Base-by-base conservation (phyloP, 53 echinoderm and acorn worm species). In the Crossaster papposus region DNA sequence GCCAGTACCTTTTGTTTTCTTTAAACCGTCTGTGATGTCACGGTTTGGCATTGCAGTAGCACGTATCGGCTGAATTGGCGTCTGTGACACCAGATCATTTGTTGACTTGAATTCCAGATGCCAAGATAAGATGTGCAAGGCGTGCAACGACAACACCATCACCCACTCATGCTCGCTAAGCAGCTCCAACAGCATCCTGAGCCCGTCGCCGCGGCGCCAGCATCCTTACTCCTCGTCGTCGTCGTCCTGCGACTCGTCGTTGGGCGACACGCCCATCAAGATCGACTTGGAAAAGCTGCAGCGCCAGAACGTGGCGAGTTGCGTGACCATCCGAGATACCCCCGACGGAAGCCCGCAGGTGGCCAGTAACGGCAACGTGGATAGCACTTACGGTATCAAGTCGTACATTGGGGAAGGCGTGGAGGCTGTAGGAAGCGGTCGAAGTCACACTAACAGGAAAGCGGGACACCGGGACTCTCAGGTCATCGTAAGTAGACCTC, bases 81-180 rank as follows among this genome's bases (percentile, higher is more conserved):
- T 2, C 7, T 38, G 38, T n/a, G n/a, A n/a, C n/a, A n/a, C n/a
- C n/a, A n/a, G n/a, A n/a, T n/a, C n/a, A n/a, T n/a, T n/a, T n/a
- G n/a, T n/a, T n/a, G n/a, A n/a, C n/a, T n/a, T n/a, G n/a, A 44
- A 35, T 64, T 78, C 31, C 79, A 99, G 99, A 32, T 99, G 99
- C 93, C 92, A 96, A 78, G 99, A 94, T 79, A 95, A 94, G 76
- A 65, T 64, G 77, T 99, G 99, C 72, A 96, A 93, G 58, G 96
- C 99, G 11, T 99, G 99, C 80, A 99, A 99, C 33, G 95, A 95
- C 70, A 96, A 92, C 73, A 93, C 93, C 79, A 92, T 99, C 58
- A 94, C 99, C 3, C 99, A 99, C 91, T 96, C 96, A 13, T 99
- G 99, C 79, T 99, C 99, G 11, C 74, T 99, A 4, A 96, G 95